These are phyloP conservation scores for Triplophysa tibetana DNA, from an alignment of 2,113 vertebrate species.

Conservation along the genomic window DNA sequence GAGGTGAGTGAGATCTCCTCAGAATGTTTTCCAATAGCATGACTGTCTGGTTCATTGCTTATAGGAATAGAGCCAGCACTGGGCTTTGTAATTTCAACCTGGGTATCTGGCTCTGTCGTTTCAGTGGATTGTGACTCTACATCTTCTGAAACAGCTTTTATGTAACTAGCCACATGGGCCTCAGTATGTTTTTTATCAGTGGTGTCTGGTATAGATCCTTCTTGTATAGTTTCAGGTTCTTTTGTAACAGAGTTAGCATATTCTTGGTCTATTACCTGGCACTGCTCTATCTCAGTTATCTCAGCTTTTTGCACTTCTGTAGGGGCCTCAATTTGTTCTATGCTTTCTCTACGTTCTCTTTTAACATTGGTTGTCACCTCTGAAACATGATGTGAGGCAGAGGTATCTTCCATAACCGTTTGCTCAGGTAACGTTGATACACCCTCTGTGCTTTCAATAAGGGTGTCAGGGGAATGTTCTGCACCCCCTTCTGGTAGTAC, in stretches of 20 bases:
- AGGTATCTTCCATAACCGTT: constrained; percentile 39
- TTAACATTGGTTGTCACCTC: constrained; percentile 59
- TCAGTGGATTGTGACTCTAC: constrained; percentile 31
- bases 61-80: constrained; percentile 29
- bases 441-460: constrained; percentile 56
- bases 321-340: constrained; percentile 10
- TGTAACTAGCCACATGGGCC: not conserved
- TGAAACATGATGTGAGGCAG: constrained; percentile 62
- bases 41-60: constrained; percentile 49
- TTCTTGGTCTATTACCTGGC: constrained; percentile 6
- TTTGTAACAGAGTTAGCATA: not conserved
- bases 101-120: constrained; percentile 39
- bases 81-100: constrained; percentile 10
- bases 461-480: constrained; percentile 39
- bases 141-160: constrained; percentile 10
- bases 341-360: not conserved
- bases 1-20: constrained; percentile 46
- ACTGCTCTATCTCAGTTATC: constrained; percentile 10
- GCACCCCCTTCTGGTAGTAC: constrained; percentile 60
- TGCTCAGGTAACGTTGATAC: constrained; percentile 47
- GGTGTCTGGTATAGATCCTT: constrained; percentile 48
- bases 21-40: constrained; percentile 46
- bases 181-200: constrained; percentile 25
- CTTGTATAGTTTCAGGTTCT: not conserved
- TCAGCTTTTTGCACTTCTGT: not conserved